These are phyloP conservation scores for Podotricha telesiphe DNA, from an alignment of 2,888 invertebrate genomes.

Conservation along the genomic window DNA sequence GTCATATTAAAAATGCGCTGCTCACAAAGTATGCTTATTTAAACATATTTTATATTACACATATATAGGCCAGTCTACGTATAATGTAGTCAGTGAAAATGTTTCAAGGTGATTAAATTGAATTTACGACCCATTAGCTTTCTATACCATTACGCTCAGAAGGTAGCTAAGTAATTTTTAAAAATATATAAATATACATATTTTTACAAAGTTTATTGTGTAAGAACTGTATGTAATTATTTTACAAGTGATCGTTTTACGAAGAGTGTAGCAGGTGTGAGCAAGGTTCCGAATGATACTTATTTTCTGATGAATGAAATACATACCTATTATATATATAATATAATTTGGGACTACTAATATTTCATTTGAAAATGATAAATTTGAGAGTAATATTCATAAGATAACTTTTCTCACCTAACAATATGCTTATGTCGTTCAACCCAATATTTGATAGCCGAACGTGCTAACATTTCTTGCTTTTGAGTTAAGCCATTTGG, in stretches of 20 bases:
- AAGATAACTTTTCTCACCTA: constrained; percentile 81
- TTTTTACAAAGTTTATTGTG: not conserved
- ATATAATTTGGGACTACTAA: no score
- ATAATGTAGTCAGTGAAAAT: not conserved
- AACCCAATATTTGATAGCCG: constrained; percentile 95
- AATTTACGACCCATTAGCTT: constrained; percentile 2
- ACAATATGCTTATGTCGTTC: constrained; percentile 95
- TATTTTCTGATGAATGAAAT: no score
- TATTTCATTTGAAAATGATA: no score
- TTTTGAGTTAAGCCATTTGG: constrained; percentile 92
- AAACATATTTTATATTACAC: not conserved
- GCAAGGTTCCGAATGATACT: no score
- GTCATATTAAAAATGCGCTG: not conserved
- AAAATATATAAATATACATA: not conserved
- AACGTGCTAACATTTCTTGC: constrained; percentile 92
- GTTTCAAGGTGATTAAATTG: not conserved
- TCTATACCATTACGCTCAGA: not conserved
- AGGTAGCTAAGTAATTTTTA: not conserved
- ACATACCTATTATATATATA: no score
- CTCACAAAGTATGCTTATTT: not conserved
- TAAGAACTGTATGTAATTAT: no score
- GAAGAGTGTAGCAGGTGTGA: no score
- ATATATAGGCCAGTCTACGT: not conserved
- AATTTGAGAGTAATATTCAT: no score
- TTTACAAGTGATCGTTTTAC: no score